These are phyloP conservation scores for Drosophila tropicalis DNA, from an alignment of 1,140 invertebrate species.

Conservation along the genomic window DNA sequence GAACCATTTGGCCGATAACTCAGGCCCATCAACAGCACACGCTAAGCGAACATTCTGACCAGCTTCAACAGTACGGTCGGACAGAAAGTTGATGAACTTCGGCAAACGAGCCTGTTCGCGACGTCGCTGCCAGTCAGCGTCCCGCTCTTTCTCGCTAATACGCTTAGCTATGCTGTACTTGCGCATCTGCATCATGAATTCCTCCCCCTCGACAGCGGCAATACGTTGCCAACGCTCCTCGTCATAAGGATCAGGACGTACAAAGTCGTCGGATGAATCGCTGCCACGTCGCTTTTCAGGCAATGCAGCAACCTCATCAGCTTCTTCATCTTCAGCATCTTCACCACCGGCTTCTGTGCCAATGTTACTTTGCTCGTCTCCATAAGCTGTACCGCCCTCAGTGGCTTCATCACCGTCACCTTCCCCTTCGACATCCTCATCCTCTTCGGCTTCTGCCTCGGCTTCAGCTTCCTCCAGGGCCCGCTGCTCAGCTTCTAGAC, in stretches of 20 bases:
- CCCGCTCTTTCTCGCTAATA: slow-evolving; percentile 76
- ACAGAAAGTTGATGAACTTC: slow-evolving; percentile 86
- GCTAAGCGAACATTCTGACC: slow-evolving; percentile 91
- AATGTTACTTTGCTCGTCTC: slow-evolving; percentile 58
- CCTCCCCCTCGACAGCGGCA: slow-evolving; percentile 76
- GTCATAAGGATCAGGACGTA: slow-evolving; percentile 76
- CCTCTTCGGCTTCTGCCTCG: slow-evolving; percentile 69
- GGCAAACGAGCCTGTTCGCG: slow-evolving; percentile 75
- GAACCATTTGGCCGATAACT: slow-evolving; percentile 92
- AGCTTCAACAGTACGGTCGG: slow-evolving; percentile 89
- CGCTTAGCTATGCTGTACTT: slow-evolving; percentile 77
- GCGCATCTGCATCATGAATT: slow-evolving; percentile 80
- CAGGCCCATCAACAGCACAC: slow-evolving; percentile 92
- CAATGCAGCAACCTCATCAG: slow-evolving; percentile 40
- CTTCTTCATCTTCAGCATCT: slow-evolving; percentile 56
- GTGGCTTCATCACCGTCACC: slow-evolving; percentile 58
- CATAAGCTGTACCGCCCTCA: slow-evolving; percentile 30
- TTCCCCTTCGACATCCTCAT: slow-evolving; percentile 60
- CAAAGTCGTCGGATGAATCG: slow-evolving; percentile 75
- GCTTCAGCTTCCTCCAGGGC: slow-evolving; percentile 69
- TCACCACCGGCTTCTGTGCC: slow-evolving; percentile 24
- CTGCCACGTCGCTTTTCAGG: slow-evolving; percentile 67
- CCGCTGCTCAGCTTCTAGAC: slow-evolving; percentile 68
- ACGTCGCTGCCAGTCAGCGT: slow-evolving; percentile 79
- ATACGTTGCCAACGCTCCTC: slow-evolving; percentile 79